A percentile compares a stretch with the other conserved stretches of the same genome.
phyloP scores from a whole-genome alignment of 92 coral and sea anemone genomes.

The Virgularia gustaviana region DNA sequence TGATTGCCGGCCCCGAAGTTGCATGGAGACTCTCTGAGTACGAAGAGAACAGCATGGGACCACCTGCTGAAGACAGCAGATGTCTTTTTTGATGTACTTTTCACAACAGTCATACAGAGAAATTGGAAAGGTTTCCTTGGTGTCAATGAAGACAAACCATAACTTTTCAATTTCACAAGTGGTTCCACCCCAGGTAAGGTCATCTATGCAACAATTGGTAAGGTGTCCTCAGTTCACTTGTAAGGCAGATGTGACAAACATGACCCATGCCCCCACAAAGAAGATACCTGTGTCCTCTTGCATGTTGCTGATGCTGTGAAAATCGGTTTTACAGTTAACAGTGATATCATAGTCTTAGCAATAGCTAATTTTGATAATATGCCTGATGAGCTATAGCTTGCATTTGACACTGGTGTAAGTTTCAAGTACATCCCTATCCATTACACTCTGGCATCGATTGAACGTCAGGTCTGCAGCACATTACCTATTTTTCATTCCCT shows the following conservation, averaged over 20 bases:
- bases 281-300: slow-evolving; percentile 42
- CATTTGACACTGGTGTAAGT: slow-evolving; percentile 23
- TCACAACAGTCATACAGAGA: background rate
- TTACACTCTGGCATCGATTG: background rate
- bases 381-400: slow-evolving; percentile 28
- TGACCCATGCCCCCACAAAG: slow-evolving; percentile 37
- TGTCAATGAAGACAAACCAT: slow-evolving; percentile 2
- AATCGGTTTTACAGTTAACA: slow-evolving; percentile 32
- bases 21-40: slow-evolving; percentile 33
- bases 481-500: slow-evolving; percentile 29
- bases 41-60: slow-evolving; percentile 7
- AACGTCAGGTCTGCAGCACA: slow-evolving; percentile 17
- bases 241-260: background rate
- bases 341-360: slow-evolving; percentile 44
- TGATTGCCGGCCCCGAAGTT: slow-evolving; percentile 38
- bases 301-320: slow-evolving; percentile 43
- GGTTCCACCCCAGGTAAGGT: slow-evolving; percentile 17
- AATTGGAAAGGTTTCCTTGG: slow-evolving; percentile 10
- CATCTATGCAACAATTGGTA: slow-evolving; percentile 23
- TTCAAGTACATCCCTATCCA: slow-evolving; percentile 26
- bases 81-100: background rate
- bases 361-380: background rate
- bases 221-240: slow-evolving; percentile 15
- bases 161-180: slow-evolving; percentile 29
- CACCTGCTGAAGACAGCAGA: background rate